phyloP scores from a whole-genome alignment of 2,888 invertebrate genomes.

The Tolmerus cingulatus region DNA sequence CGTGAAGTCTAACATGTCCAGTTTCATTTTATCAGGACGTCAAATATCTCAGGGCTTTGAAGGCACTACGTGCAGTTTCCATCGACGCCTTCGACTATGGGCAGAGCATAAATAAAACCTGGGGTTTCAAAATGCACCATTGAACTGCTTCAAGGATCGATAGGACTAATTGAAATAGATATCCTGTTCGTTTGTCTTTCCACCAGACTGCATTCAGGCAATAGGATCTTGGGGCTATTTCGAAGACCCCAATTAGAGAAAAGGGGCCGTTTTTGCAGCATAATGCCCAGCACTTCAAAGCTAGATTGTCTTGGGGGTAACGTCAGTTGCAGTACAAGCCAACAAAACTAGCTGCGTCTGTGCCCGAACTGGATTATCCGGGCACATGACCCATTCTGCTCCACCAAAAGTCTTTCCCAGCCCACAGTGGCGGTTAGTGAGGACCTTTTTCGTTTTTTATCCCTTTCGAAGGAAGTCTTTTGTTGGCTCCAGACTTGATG shows the following conservation, averaged over 20 bases:
- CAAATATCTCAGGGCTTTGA: background rate
- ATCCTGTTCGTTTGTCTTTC: background rate
- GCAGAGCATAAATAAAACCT: background rate
- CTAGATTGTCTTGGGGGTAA: background rate
- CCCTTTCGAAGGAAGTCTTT: background rate
- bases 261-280: background rate
- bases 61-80: background rate
- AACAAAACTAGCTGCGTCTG: background rate
- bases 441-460: background rate
- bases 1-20: background rate
- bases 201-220: background rate
- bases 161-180: slow-evolving; percentile 7
- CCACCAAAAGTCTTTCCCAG: background rate
- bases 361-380: background rate
- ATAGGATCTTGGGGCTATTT: background rate
- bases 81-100: background rate
- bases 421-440: background rate
- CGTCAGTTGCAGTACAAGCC: background rate
- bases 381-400: background rate
- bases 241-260: background rate
- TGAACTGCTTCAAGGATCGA: background rate
- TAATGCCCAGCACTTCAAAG: background rate
- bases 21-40: background rate
- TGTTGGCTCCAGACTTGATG: slow-evolving; percentile 7
- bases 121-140: background rate